phyloP scores from a whole-genome alignment of 2,888 invertebrate genomes.

The Sesia bembeciformis region DNA sequence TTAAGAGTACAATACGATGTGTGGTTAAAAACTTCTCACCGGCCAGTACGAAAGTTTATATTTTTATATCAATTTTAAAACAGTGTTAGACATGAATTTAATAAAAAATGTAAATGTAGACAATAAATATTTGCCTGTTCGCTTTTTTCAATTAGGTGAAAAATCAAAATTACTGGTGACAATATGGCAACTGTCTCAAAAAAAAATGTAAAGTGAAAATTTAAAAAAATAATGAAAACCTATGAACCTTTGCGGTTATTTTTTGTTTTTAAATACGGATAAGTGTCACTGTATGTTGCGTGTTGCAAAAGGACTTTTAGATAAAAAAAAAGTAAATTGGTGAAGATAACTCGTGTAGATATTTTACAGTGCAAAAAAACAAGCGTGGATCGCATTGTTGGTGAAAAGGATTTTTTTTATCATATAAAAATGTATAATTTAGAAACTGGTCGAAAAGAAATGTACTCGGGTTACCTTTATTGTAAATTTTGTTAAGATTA shows the following conservation, averaged over 20 bases:
- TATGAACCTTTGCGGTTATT: neutral
- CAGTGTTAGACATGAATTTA: slow-evolving; percentile 4
- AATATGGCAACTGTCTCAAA: slow-evolving; percentile 41
- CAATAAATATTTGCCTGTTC: neutral
- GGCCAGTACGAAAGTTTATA: slow-evolving; percentile 1
- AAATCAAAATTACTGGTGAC: neutral
- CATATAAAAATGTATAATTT: slow-evolving; percentile 8
- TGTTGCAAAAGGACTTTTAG: neutral
- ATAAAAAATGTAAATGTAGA: neutral
- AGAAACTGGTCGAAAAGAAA: neutral
- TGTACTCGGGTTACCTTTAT: slow-evolving; percentile 3
- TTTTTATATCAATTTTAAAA: slow-evolving; percentile 7
- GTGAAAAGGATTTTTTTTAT: slow-evolving; percentile 11
- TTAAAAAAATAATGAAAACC: slow-evolving; percentile 7
- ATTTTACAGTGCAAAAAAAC: slow-evolving; percentile 10
- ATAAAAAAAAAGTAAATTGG: slow-evolving; percentile 2
- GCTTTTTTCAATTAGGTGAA: neutral
- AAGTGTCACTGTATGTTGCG: neutral
- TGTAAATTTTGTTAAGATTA: slow-evolving; percentile 5
- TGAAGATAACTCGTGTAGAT: neutral
- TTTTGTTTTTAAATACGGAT: neutral
- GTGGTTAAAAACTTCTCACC: neutral
- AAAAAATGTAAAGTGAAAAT: slow-evolving; percentile 24
- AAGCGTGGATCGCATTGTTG: slow-evolving; percentile 32
- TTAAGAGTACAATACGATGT: neutral